These are phyloP conservation scores for Aegithalos caudatus DNA, from an alignment of 2,113 vertebrate species.

Conservation along the genomic window DNA sequence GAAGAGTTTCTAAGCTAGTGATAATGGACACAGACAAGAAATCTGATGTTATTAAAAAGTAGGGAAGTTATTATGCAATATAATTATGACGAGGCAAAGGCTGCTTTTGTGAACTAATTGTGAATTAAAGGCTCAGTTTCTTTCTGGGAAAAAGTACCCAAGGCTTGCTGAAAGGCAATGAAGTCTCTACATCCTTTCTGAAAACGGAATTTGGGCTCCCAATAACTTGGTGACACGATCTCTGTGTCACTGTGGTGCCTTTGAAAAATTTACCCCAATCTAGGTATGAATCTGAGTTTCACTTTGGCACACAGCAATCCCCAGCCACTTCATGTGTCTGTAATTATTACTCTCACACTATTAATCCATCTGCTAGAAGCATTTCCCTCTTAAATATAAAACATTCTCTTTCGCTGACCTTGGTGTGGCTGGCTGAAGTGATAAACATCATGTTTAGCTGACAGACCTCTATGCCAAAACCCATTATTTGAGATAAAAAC, in stretches of 20 bases:
- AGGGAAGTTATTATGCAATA: constrained; percentile 22
- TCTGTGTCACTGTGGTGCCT: background rate
- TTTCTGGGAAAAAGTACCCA: background rate
- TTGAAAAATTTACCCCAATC: background rate
- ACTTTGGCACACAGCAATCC: background rate
- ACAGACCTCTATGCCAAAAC: background rate
- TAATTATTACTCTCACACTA: background rate
- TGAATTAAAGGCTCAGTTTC: background rate
- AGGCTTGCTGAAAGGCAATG: background rate
- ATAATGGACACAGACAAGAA: constrained; percentile 54
- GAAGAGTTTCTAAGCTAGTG: constrained; percentile 30
- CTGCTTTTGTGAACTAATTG: constrained; percentile 14
- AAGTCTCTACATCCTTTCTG: background rate
- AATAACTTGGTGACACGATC: background rate
- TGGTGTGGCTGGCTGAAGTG: background rate
- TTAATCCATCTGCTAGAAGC: background rate
- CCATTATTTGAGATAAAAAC: background rate
- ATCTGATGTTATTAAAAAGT: constrained; percentile 48
- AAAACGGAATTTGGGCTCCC: background rate
- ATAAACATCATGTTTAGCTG: background rate
- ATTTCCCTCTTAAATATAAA: background rate
- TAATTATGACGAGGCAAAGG: constrained; percentile 12
- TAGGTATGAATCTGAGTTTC: background rate
- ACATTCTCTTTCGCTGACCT: background rate
- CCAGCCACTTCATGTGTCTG: background rate